A percentile compares a stretch with the other conserved stretches of the same genome.
Conservation (phyloP, 2,888 invertebrate genomes). For the Priocnemis perturbator region DNA sequence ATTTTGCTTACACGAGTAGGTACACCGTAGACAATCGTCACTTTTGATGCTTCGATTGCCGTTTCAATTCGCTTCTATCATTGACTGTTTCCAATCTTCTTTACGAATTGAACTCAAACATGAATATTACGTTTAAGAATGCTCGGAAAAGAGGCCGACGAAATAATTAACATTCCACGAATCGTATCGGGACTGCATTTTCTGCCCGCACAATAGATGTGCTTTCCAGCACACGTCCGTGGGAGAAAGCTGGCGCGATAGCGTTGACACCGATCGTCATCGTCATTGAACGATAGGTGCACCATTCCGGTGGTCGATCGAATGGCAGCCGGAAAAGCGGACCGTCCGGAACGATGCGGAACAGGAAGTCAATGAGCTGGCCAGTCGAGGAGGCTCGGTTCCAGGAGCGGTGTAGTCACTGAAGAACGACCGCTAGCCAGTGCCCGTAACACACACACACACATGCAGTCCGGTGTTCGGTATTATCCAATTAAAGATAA, state of each 20-base stretch:
- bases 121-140: too few relatives aligned
- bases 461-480: slow-evolving; percentile 37
- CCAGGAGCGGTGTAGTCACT: slow-evolving; percentile 16
- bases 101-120: too few relatives aligned
- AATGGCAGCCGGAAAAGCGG: slow-evolving; percentile 46
- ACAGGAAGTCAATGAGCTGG: slow-evolving; percentile 48
- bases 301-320: too few relatives aligned
- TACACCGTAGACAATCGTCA: too few relatives aligned
- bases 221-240: not conserved
- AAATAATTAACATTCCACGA: too few relatives aligned
- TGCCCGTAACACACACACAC: slow-evolving; percentile 23
- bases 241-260: not conserved
- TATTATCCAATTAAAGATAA: slow-evolving; percentile 54
- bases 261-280: not conserved
- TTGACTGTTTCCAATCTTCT: too few relatives aligned
- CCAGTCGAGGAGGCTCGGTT: slow-evolving; percentile 14
- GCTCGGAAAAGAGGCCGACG: too few relatives aligned
- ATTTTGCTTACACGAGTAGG: too few relatives aligned
- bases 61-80: too few relatives aligned
- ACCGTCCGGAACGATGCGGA: slow-evolving; percentile 56
- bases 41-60: too few relatives aligned
- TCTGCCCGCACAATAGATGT: not conserved
- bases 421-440: slow-evolving; percentile 37
- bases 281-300: slow-evolving; percentile 29
- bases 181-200: not conserved